phyloP scores from a whole-genome alignment of 2,797 vertebrate species.

The Pangasius larnaudii region DNA sequence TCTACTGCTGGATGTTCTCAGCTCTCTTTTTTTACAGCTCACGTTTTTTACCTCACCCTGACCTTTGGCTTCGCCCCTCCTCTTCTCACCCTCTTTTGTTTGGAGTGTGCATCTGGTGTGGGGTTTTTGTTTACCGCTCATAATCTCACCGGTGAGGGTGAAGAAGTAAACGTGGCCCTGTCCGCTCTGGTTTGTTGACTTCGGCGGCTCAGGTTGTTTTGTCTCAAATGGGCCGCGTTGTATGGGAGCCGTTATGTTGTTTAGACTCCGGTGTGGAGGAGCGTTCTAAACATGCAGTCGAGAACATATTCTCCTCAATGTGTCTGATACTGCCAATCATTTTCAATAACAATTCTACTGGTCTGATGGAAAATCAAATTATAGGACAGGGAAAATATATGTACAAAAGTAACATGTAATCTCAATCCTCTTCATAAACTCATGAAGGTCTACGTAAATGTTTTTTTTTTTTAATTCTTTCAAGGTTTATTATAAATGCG shows the following conservation, averaged over 20 bases:
- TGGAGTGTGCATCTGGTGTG: constrained; percentile 66
- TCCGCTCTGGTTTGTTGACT: constrained; percentile 53
- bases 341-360: not conserved
- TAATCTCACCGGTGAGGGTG: constrained; percentile 43
- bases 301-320: not conserved
- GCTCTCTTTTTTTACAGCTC: too few relatives aligned
- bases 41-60: constrained; percentile 61
- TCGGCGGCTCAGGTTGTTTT: constrained; percentile 55
- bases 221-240: constrained; percentile 26
- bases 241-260: constrained; percentile 48
- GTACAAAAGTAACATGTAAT: not conserved
- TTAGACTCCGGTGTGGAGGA: constrained; percentile 43
- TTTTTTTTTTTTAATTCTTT: not conserved
- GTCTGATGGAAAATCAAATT: constrained; percentile 12
- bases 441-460: not conserved
- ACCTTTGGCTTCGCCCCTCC: constrained; percentile 64
- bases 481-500: not conserved
- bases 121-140: constrained; percentile 59
- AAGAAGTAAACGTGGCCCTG: constrained; percentile 40
- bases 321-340: not conserved
- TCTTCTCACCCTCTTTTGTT: constrained; percentile 65
- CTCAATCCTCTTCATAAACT: not conserved
- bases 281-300: not conserved
- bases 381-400: not conserved
- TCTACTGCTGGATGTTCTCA: constrained; percentile 20